Percentiles rank a stretch among this genome's conserved stretches.
phyloP scores from a whole-genome alignment of 2,113 vertebrate genomes.

The Anthoscopus minutus region DNA sequence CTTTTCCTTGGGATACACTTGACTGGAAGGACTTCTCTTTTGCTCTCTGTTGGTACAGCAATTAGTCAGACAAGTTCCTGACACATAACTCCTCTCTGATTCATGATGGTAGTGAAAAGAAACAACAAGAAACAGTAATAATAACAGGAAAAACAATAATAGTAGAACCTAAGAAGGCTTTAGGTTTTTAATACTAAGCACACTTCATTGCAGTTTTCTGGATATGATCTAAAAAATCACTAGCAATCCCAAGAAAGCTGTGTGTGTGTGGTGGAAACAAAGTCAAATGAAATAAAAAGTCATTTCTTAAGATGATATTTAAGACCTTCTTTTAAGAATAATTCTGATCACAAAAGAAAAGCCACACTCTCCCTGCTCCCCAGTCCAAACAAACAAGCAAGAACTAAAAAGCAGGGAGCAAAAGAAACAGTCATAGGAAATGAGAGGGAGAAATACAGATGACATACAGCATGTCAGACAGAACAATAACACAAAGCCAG shows the following conservation, averaged over 20 bases:
- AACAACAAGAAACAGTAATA: not conserved
- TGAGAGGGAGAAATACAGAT: not conserved
- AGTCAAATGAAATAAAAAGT: not conserved
- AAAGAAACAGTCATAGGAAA: constrained; percentile 46
- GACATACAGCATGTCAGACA: constrained; percentile 16
- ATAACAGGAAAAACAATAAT: not conserved
- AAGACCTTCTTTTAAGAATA: not conserved
- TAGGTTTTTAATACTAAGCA: not conserved
- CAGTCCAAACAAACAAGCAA: not conserved
- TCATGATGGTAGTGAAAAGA: not conserved
- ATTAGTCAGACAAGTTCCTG: not conserved
- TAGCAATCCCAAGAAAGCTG: not conserved
- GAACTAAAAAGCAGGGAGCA: not conserved
- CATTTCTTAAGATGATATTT: not conserved
- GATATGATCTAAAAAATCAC: not conserved
- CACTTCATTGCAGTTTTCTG: not conserved
- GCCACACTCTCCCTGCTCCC: not conserved
- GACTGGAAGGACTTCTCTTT: not conserved
- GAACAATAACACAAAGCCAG: constrained; percentile 17
- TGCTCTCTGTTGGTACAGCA: not conserved
- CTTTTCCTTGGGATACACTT: not conserved
- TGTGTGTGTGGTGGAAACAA: not conserved
- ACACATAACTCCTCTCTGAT: not conserved
- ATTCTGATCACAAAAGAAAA: not conserved
- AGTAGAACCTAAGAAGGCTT: not conserved